Evolutionary conservation across 2,113 vertebrate genomes (phyloP), one percentile per base, ranked within the genome.

Genomic region (Pseudorectes ferrugineus): DNA sequence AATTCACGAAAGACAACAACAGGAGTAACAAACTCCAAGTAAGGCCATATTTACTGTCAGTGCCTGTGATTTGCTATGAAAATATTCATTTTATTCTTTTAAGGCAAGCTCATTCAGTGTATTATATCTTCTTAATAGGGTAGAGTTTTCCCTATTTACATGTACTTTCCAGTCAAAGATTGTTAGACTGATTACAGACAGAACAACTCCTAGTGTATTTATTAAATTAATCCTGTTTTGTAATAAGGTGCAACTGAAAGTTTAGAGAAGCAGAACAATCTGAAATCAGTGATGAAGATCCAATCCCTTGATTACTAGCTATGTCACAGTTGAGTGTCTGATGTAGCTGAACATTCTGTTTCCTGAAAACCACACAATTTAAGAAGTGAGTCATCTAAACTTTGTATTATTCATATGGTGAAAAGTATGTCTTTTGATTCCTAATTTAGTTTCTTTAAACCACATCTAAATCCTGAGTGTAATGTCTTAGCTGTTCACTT

Each of bases 91-190:
- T 66, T 38, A 8, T 48, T 62, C 6, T 77, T 92, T 67, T 51
- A 92, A 82, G 42, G 51, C 70, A 97, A 95, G 91, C 73, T 85
- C 84, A 95, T 91, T 95, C 43, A 85, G 89, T 79, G 89, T 85
- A 95, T 79, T 96, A 76, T 79, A 93, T 89, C 66, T 10, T 72
- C 48, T 49, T 75, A 70, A 43, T 0, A 54, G 5, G 8, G 26
- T 71, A 65, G 4, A 43, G 14, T 33, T 85, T 88, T 83, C 17
- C 29, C 33, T 58, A 25, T 79, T 82, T 46, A 63, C 31, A 18
- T 70, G 15, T 42, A 35, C 15, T 74, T 90, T 87, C 55, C 33
- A 70, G 77, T 81, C 61, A 75, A 78, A 88, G 35, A 72, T 14
- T 54, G 49, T 38, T 94, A 40, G 22, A 70, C 14, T 51, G 25